phyloP scores from a whole-genome alignment of 2,888 invertebrate genomes.

The Eupithecia tripunctaria region DNA sequence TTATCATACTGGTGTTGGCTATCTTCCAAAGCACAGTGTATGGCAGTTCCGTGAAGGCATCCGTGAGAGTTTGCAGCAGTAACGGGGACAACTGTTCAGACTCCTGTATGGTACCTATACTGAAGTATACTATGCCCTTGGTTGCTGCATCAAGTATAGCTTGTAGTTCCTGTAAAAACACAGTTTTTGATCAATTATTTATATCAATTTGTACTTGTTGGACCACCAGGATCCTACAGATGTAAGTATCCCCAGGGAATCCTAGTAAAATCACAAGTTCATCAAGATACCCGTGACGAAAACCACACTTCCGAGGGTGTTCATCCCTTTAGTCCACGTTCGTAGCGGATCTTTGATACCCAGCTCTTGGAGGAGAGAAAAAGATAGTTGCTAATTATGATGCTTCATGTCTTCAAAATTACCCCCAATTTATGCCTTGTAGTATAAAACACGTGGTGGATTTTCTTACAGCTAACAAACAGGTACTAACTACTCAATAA shows the following conservation, averaged over 20 bases:
- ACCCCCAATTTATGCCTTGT: neutral
- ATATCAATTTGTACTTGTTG: neutral
- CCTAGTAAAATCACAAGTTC: too few relatives aligned
- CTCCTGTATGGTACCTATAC: conserved; percentile 80
- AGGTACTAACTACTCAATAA: too few relatives aligned
- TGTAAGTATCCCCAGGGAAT: too few relatives aligned
- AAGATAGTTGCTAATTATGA: neutral
- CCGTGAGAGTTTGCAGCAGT: conserved; percentile 69
- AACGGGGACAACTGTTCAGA: conserved; percentile 68
- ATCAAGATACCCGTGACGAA: too few relatives aligned
- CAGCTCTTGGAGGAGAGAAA: neutral
- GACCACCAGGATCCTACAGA: too few relatives aligned
- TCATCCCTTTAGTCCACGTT: too few relatives aligned
- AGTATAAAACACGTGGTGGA: neutral
- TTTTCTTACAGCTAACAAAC: neutral
- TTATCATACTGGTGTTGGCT: conserved; percentile 69
- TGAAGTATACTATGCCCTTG: conserved; percentile 79
- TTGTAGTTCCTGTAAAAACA: conserved; percentile 65
- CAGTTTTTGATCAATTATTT: neutral
- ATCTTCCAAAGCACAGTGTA: conserved; percentile 83
- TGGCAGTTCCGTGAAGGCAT: conserved; percentile 77
- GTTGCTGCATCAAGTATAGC: conserved; percentile 66
- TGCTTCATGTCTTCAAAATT: neutral
- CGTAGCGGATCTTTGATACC: too few relatives aligned
- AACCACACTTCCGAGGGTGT: neutral